These are phyloP conservation scores for Ondatra zibethicus DNA, from an alignment of 2,113 vertebrate species.

Conservation along the genomic window DNA sequence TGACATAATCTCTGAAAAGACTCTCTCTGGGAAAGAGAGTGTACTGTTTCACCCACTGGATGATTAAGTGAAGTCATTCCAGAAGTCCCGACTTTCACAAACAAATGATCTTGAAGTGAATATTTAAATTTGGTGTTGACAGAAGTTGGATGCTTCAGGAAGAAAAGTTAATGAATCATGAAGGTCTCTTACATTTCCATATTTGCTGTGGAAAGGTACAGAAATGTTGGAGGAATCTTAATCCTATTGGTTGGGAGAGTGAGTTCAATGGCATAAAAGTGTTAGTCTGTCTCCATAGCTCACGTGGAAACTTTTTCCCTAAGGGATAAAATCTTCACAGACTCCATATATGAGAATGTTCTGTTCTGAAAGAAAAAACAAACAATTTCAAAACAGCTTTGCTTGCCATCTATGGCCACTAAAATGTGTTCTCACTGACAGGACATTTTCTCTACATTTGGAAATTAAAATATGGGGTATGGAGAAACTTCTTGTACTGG, in stretches of 20 bases:
- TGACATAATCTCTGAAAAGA: background rate
- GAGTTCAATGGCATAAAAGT: background rate
- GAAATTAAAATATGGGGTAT: background rate
- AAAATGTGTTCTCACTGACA: background rate
- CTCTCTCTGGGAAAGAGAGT: background rate
- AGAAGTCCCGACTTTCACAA: constrained; percentile 14
- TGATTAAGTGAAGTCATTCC: background rate
- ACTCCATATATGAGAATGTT: background rate
- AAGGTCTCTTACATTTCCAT: background rate
- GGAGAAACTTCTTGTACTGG: background rate
- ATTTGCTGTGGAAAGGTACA: background rate
- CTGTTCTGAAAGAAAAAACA: background rate
- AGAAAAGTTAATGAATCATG: constrained; percentile 1
- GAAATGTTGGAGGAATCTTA: background rate
- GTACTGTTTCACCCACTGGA: background rate
- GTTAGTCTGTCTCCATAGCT: background rate
- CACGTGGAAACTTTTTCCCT: background rate
- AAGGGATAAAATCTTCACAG: background rate
- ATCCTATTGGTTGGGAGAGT: background rate
- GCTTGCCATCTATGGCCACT: background rate
- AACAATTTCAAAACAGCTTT: background rate
- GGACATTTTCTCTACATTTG: background rate
- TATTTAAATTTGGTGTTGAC: background rate
- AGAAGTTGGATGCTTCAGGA: background rate
- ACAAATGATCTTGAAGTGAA: constrained; percentile 22